These are phyloP conservation scores for Helicoverpa zea DNA, from an alignment of 1,140 invertebrate species.

Conservation along the genomic window DNA sequence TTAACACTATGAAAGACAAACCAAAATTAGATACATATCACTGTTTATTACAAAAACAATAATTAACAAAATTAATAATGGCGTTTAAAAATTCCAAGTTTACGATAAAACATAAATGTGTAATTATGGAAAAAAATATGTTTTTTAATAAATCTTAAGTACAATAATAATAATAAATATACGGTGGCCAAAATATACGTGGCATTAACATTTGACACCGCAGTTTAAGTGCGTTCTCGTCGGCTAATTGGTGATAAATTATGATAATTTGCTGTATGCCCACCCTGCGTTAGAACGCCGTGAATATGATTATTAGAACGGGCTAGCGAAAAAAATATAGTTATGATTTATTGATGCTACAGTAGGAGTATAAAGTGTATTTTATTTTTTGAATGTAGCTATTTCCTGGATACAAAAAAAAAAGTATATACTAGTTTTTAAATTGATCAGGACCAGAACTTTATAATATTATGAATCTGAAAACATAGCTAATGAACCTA, in stretches of 20 bases:
- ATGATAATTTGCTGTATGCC: conserved; percentile 64
- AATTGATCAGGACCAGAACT: no score
- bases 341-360: conserved; percentile 43
- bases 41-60: conserved; percentile 46
- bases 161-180: conserved; percentile 61
- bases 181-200: conserved; percentile 60
- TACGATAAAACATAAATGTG: conserved; percentile 49
- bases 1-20: conserved; percentile 11
- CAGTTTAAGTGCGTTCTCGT: conserved; percentile 58
- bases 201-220: conserved; percentile 65
- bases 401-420: conserved; percentile 2
- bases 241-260: conserved; percentile 74
- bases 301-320: conserved; percentile 56
- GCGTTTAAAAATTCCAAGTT: conserved; percentile 38
- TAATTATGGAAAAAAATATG: conserved; percentile 53
- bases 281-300: conserved; percentile 54
- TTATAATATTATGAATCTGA: no score
- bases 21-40: not conserved
- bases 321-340: conserved; percentile 51
- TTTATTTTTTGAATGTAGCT: conserved; percentile 12
- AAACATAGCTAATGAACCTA: no score
- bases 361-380: conserved; percentile 3
- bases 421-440: not conserved
- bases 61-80: conserved; percentile 47
- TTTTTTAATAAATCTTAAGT: conserved; percentile 41